A percentile compares a stretch with the other conserved stretches of the same genome.
Conservation (phyloP, 2,888 invertebrate species). For the Coelopa pilipes region DNA sequence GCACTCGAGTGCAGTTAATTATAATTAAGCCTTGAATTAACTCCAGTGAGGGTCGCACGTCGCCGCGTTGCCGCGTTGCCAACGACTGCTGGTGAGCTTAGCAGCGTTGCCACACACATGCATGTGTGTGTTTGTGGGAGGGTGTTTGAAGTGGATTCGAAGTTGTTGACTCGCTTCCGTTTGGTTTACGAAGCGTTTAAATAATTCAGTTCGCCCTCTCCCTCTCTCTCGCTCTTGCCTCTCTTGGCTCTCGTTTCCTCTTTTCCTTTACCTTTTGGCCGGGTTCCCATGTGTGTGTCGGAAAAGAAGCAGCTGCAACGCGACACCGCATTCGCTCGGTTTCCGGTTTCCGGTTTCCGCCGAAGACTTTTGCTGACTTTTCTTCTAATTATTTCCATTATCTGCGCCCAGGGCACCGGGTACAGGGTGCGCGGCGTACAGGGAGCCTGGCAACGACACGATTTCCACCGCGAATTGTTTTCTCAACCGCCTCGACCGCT, state of each 20-base stretch:
- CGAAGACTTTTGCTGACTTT: constrained; percentile 14
- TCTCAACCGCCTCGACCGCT: no score
- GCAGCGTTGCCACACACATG: constrained; percentile 5
- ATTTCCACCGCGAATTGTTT: no score
- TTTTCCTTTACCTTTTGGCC: no score
- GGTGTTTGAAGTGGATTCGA: constrained; percentile 44
- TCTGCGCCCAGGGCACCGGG: neutral
- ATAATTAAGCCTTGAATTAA: constrained; percentile 63
- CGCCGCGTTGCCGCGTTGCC: constrained; percentile 27
- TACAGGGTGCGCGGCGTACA: neutral
- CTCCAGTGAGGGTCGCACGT: constrained; percentile 53
- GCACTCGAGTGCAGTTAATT: constrained; percentile 61
- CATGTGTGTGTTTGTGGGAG: no score
- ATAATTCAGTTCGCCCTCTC: constrained; percentile 44
- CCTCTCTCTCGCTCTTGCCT: no score
- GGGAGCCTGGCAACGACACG: neutral
- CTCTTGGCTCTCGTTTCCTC: no score
- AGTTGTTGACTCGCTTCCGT: constrained; percentile 50
- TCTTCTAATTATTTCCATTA: constrained; percentile 20
- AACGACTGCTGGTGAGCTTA: neutral
- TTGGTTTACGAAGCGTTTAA: constrained; percentile 47
- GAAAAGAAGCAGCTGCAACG: constrained; percentile 23
- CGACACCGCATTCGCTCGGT: constrained; percentile 24
- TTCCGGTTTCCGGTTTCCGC: constrained; percentile 8
- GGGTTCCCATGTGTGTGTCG: no score